These are phyloP conservation scores for Parochlus steinenii DNA, from an alignment of 2,888 invertebrate species.

Conservation along the genomic window DNA sequence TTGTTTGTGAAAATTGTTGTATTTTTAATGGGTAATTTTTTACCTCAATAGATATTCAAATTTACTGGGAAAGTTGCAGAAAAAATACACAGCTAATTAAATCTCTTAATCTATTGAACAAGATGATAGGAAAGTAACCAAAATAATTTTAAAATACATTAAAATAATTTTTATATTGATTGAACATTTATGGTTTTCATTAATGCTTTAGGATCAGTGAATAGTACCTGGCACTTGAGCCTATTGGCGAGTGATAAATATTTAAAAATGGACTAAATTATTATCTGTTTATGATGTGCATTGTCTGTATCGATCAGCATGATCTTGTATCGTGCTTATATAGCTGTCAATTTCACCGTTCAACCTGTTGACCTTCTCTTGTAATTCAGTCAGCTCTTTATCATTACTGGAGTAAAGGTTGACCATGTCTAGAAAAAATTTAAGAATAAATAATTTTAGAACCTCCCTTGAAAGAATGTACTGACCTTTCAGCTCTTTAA, in stretches of 20 bases:
- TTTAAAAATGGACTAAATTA: too few relatives aligned
- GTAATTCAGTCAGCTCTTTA: slow-evolving; percentile 37
- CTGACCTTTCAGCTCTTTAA: slow-evolving; percentile 47
- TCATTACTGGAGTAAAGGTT: slow-evolving; percentile 42
- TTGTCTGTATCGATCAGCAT: slow-evolving; percentile 43
- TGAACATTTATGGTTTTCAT: slow-evolving; percentile 1
- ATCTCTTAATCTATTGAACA: too few relatives aligned
- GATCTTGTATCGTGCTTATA: slow-evolving; percentile 39
- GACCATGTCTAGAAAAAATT: slow-evolving; percentile 34
- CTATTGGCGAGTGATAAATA: too few relatives aligned
- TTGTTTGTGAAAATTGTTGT: too few relatives aligned
- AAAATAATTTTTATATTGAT: neutral
- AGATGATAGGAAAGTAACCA: too few relatives aligned
- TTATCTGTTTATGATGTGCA: slow-evolving; percentile 27
- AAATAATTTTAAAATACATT: too few relatives aligned
- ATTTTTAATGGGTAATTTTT: too few relatives aligned
- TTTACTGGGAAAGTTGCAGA: too few relatives aligned
- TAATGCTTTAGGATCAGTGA: too few relatives aligned
- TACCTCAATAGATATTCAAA: too few relatives aligned
- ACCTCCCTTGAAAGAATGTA: slow-evolving; percentile 8
- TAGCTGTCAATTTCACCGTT: slow-evolving; percentile 44
- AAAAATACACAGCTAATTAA: too few relatives aligned
- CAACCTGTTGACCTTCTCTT: slow-evolving; percentile 40
- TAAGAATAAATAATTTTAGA: slow-evolving; percentile 12
- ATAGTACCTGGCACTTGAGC: too few relatives aligned